phyloP scores from a whole-genome alignment of 2,888 invertebrate genomes.

The Ceramica pisi region DNA sequence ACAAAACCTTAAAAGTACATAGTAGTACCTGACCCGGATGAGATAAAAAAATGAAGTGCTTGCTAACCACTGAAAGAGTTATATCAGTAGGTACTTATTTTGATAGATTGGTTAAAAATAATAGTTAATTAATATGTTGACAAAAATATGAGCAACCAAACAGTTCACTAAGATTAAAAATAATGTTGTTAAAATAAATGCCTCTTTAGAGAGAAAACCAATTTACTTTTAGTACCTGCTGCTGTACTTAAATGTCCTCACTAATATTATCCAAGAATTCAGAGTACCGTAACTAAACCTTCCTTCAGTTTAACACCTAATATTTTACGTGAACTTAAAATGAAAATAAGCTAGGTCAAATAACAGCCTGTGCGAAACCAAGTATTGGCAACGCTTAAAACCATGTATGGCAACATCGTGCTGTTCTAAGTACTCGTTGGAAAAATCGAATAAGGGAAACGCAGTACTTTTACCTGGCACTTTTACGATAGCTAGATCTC shows the following conservation, averaged over 20 bases:
- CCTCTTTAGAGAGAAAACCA: background rate
- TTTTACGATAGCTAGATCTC: conserved; percentile 5
- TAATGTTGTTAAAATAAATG: background rate
- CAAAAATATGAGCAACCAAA: background rate
- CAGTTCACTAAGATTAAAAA: background rate
- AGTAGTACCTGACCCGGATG: background rate
- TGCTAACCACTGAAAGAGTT: background rate
- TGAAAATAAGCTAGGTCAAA: conserved; percentile 54
- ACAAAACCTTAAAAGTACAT: background rate
- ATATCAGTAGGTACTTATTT: background rate
- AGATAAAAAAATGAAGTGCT: background rate
- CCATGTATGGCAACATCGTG: conserved; percentile 53
- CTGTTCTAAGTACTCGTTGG: conserved; percentile 34
- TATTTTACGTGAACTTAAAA: conserved; percentile 15
- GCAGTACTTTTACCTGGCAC: conserved; percentile 19
- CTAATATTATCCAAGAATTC: background rate
- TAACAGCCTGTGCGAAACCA: conserved; percentile 46
- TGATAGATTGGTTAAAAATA: background rate
- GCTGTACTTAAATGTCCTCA: background rate
- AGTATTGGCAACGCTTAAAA: conserved; percentile 50
- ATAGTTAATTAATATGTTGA: background rate
- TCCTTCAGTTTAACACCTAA: background rate
- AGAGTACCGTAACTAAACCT: background rate
- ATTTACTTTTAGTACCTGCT: background rate
- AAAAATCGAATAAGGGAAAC: conserved; percentile 57